Evolutionary conservation across 2,797 vertebrate genomes (phyloP), one percentile per base, ranked within the genome.

Genomic region (Esox lucius): DNA sequence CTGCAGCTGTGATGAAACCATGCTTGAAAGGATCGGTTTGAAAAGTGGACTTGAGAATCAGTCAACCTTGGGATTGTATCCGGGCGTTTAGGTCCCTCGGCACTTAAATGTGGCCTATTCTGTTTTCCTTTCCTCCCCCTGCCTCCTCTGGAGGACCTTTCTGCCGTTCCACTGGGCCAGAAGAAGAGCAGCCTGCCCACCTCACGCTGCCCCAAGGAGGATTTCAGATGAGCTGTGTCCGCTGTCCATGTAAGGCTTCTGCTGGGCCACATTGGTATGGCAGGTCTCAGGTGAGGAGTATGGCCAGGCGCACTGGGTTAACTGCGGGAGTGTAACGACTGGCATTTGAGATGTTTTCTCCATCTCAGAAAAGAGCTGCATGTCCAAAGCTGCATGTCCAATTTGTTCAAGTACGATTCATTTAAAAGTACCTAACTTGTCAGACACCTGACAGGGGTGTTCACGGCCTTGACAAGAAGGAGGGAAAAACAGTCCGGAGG

Each of bases 131-230:
- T 56, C 22, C 56, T 61, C 49, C 19, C 49, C 49, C 19, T 51
- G 16, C 17, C 49, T 17, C 49, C 49, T 49, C 2, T 17, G n/a
- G n/a, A n/a, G n/a, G n/a, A n/a, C n/a, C n/a, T n/a, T n/a, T n/a
- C n/a, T n/a, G n/a, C n/a, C n/a, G 49, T 51, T 15, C 49, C n/a
- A 68, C 6, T 8, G 39, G 42, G 35, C 7, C 66, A 35, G 65
- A 15, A 67, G 28, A 33, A 28, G 62, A 62, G 16, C 42, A 31
- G 71, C 53, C 78, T 77, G 62, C 59, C 35, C 59, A 42, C 68
- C 0, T 64, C 51, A 31, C 31, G 39, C 70, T 17, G 31, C 39
- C 61, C 35, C 7, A 12, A 64, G 5, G 22, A 7, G 22, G 9
- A 28, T 61, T 2, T 24, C 22, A 17, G 22, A 31, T 24, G 24